These are phyloP conservation scores for Lanistes nyassanus DNA, from an alignment of 1,140 invertebrate genomes.

Conservation along the genomic window DNA sequence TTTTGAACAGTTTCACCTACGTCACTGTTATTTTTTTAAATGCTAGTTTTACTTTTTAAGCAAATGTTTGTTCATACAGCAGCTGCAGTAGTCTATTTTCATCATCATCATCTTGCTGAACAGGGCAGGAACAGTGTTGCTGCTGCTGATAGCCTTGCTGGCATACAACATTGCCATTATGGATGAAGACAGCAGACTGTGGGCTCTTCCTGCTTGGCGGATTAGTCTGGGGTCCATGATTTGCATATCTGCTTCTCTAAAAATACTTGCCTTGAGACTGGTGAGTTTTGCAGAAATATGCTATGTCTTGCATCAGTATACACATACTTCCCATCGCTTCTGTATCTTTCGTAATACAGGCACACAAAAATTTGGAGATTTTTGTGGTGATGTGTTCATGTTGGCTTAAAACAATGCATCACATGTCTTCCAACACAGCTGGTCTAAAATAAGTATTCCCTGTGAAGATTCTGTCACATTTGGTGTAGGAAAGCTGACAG, in stretches of 20 bases:
- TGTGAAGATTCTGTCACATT: not conserved
- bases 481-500: too few relatives aligned
- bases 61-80: not conserved
- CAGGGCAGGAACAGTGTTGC: slow-evolving; percentile 17
- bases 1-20: too few relatives aligned
- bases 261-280: slow-evolving; percentile 12
- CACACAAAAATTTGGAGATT: not conserved
- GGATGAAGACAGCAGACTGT: not conserved
- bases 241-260: slow-evolving; percentile 12
- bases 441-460: not conserved
- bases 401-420: not conserved
- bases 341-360: not conserved
- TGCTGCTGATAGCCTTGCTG: not conserved
- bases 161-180: slow-evolving; percentile 4
- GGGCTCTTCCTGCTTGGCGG: slow-evolving; percentile 23
- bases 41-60: not conserved
- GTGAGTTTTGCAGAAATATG: slow-evolving; percentile 6
- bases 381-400: too few relatives aligned
- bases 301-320: not conserved
- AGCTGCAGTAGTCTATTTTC: not conserved
- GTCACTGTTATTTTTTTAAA: not conserved
- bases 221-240: slow-evolving; percentile 11
- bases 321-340: not conserved
- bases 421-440: too few relatives aligned
- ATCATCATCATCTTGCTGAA: not conserved